Evolutionary conservation across 1,140 invertebrate genomes (phyloP), one percentile per base, ranked within the genome.

Genomic region (Anastrepha ludens): DNA sequence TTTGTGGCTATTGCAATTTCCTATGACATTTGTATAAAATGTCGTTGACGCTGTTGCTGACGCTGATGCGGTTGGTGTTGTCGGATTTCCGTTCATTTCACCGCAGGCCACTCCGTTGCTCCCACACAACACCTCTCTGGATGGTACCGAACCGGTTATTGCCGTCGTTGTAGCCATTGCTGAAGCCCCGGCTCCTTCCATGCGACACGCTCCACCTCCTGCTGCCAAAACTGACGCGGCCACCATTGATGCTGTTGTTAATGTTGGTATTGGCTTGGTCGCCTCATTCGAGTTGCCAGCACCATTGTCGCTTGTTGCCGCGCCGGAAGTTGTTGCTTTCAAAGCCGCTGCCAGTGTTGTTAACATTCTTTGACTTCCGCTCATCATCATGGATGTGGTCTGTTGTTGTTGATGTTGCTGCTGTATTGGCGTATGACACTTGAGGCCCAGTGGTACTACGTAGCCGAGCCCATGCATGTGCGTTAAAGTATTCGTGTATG

Each of bases 321-420:
- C 58, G 55, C 70, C 58, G 62, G 87, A 58, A 58, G 86, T 74
- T 88, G 86, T 60, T 87, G 86, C 44, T 87, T 86, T 85, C 74
- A 86, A n/a, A 81, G 90, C 70, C 91, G 90, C 88, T 89, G 89
- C 88, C 89, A 91, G 88, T 88, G 90, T 92, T 91, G 91, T 92
- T 92, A 92, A 92, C 91, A 92, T 92, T 91, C 91, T 91, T 91
- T 92, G 91, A 92, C 92, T 92, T 92, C 91, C 91, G 91, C 90
- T 91, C 89, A 92, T 89, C 89, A 91, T 86, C 91, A 92, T 88
- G 81, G 64, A 60, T 65, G 17, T 85, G 78, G 64, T 55, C 17
- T 88, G 60, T 20, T 88, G 87, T n/a, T 85, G 62, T 11, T 87
- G 58, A 9, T 87, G 78, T 20, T 65, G 70, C 62, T 65, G 86